These are phyloP conservation scores for Trididemnum clinides DNA, from an alignment of 23 tunicate genomes.

Conservation along the genomic window DNA sequence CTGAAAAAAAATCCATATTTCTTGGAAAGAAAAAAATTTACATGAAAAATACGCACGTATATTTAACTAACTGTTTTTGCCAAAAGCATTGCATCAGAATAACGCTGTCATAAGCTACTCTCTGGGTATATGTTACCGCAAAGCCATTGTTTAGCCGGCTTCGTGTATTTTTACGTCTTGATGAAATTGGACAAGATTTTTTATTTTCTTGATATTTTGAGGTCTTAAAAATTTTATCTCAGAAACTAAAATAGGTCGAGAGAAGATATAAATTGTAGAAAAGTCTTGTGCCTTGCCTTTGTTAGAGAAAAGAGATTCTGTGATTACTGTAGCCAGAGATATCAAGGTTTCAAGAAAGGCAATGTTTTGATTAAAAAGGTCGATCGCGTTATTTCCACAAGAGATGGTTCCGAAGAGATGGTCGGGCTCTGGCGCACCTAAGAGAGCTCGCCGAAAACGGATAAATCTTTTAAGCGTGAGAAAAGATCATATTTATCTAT, in stretches of 20 bases:
- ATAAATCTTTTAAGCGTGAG: constrained; percentile 31
- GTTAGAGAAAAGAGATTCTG: constrained; percentile 24
- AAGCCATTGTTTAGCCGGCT: neutral
- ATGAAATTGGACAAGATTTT: neutral
- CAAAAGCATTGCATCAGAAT: constrained; percentile 9
- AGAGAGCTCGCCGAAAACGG: constrained; percentile 15
- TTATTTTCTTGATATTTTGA: constrained; percentile 8
- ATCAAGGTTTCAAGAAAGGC: constrained; percentile 28
- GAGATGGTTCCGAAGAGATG: constrained; percentile 32
- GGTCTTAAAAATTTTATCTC: neutral
- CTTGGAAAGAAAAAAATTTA: neutral
- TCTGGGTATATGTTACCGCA: neutral
- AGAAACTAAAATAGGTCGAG: constrained; percentile 23
- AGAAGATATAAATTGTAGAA: constrained; percentile 30
- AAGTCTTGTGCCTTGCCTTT: constrained; percentile 11
- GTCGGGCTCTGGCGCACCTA: constrained; percentile 39
- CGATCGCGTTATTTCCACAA: neutral
- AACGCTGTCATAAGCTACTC: neutral
- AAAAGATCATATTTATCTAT: neutral
- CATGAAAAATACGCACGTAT: neutral
- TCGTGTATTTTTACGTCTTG: constrained; percentile 3
- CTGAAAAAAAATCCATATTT: neutral
- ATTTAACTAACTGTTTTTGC: neutral
- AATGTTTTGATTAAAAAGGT: constrained; percentile 6
- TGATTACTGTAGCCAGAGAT: constrained; percentile 23